Evolutionary conservation across 2,797 vertebrate genomes (phyloP).

Genomic region (Silurus aristotelis): DNA sequence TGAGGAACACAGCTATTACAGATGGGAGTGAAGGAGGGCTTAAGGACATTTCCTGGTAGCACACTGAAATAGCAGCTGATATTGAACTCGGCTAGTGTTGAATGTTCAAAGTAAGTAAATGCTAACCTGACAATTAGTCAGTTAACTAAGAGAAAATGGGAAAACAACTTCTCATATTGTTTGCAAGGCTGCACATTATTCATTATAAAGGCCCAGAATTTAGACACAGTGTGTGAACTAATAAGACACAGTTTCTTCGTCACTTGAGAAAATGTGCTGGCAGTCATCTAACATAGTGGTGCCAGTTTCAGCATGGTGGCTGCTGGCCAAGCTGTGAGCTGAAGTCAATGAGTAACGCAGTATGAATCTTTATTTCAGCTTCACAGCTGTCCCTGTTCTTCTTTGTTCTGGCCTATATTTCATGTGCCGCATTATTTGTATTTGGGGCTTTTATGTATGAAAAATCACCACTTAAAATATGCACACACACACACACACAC

Average conservation of each 20-base stretch:
- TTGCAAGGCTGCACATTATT: slow-evolving; percentile 62
- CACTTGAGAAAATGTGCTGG: slow-evolving; percentile 50
- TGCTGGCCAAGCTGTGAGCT: slow-evolving; percentile 37
- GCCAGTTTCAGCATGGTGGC: slow-evolving; percentile 51
- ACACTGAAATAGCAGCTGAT: slow-evolving; percentile 23
- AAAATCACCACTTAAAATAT: slow-evolving; percentile 22
- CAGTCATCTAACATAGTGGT: slow-evolving; percentile 47
- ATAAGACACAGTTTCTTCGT: slow-evolving; percentile 53
- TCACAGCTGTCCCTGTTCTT: slow-evolving; percentile 44
- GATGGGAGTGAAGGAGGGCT: slow-evolving; percentile 10
- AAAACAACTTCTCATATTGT: slow-evolving; percentile 60
- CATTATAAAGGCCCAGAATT: slow-evolving; percentile 62
- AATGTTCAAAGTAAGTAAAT: slow-evolving; percentile 2
- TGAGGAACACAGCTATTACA: slow-evolving; percentile 27
- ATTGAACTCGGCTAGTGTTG: background rate
- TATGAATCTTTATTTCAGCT: slow-evolving; percentile 46
- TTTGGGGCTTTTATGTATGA: slow-evolving; percentile 31
- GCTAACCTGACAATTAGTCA: slow-evolving; percentile 19
- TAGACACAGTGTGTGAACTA: slow-evolving; percentile 60
- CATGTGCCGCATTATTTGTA: slow-evolving; percentile 22
- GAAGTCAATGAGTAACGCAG: slow-evolving; percentile 49
- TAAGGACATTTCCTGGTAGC: slow-evolving; percentile 22
- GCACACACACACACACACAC: slow-evolving; percentile 7
- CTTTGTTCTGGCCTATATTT: slow-evolving; percentile 34
- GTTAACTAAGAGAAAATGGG: slow-evolving; percentile 7